Evolutionary conservation across 2,797 vertebrate genomes (phyloP), one percentile per base, ranked within the genome.

Genomic region (Falco novaeseelandiae): DNA sequence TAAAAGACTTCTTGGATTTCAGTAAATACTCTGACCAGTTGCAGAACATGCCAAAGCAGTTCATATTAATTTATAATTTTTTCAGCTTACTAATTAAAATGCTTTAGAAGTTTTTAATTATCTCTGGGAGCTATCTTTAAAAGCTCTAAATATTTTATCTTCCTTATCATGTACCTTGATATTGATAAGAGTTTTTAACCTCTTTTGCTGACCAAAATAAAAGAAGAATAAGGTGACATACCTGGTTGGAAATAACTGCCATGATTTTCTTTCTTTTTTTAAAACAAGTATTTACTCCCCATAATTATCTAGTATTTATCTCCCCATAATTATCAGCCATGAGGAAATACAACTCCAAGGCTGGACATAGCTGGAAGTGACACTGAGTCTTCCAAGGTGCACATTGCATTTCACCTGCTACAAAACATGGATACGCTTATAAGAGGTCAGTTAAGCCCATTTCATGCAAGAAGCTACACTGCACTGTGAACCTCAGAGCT

Each of bases 31-130:
- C n/a, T 88, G 65, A 61, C 27, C 25, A 71, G 36, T 51, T 57
- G 78, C 42, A 58, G 25, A 63, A 85, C 34, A 59, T 49, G 63
- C 5, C 40, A 83, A 67, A 87, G 58, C 57, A 71, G 15, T 65
- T 86, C 10, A 14, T 52, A 65, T n/a, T 80, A 25, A 76, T 44
- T 82, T 62, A 14, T 18, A 72, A 4, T 77, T 40, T 70, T 82
- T 93, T 79, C n/a, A 92, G 52, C 22, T 57, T 52, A 30, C 38
- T 91, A 74, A 86, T 86, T 57, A 85, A 86, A 88, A 77, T 6
- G 2, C 44, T 89, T 85, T 59, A 42, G 67, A 87, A 87, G 21
- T 9, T 70, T 93, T 74, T 92, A 44, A 66, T 87, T 89, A 44
- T 49, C 21, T 62, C 84, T 51, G 26, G 27, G 36, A 93, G 12